Conservation (phyloP, 2,113 vertebrate species). For the Todiramphus chloris region DNA sequence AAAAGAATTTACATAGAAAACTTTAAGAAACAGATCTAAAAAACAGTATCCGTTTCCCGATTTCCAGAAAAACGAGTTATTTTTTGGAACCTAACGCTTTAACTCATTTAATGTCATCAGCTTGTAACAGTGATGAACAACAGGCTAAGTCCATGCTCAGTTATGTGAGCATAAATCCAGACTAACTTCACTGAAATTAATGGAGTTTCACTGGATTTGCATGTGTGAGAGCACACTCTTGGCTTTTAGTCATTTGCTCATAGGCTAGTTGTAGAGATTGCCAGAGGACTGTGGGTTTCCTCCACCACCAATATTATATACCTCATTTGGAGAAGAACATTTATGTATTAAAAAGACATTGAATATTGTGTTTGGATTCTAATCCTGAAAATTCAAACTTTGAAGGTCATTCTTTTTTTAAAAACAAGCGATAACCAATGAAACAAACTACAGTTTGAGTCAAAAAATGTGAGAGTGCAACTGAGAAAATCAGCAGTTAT, state of each 20-base stretch:
- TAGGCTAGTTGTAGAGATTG: neutral
- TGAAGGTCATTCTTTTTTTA: neutral
- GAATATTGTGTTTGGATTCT: neutral
- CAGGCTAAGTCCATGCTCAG: neutral
- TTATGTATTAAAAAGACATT: neutral
- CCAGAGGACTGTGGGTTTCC: neutral
- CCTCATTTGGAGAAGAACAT: neutral
- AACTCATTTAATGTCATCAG: neutral
- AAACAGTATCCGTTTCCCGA: neutral
- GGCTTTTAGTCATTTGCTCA: neutral
- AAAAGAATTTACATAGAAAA: neutral
- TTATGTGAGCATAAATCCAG: neutral
- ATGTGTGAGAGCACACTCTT: neutral
- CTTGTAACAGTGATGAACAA: neutral
- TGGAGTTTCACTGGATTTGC: neutral
- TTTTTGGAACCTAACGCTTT: neutral
- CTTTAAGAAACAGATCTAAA: neutral
- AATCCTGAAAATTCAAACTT: neutral
- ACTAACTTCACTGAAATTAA: neutral
- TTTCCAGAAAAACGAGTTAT: neutral
- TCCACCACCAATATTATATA: neutral
- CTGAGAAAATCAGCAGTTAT: neutral
- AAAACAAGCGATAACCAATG: neutral
- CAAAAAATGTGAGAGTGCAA: neutral
- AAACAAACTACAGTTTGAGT: neutral